These are phyloP conservation scores for Neogale vison DNA, from an alignment of 2,113 vertebrate genomes.

Conservation along the genomic window DNA sequence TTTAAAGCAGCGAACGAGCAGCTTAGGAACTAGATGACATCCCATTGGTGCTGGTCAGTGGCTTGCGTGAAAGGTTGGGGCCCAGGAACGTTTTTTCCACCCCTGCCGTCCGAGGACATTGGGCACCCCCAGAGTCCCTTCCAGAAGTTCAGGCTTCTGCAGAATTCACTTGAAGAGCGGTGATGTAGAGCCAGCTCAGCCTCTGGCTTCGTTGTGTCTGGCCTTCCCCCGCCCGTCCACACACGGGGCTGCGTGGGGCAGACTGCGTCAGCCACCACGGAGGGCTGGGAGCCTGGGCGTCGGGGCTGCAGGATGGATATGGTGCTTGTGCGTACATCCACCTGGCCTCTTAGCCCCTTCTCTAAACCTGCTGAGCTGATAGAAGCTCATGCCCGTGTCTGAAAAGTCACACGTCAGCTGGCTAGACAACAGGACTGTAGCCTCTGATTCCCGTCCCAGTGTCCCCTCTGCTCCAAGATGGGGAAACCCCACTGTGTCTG, in stretches of 20 bases:
- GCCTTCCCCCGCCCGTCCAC: neutral
- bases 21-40: neutral
- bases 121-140: neutral
- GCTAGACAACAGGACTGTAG: neutral
- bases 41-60: neutral
- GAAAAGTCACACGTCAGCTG: neutral
- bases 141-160: neutral
- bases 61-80: neutral
- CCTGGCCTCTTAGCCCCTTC: neutral
- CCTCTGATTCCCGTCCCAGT: neutral
- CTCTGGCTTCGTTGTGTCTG: neutral
- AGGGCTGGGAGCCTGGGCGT: neutral
- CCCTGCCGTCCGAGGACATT: neutral
- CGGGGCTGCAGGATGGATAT: neutral
- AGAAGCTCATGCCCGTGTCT: neutral
- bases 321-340: fast-evolving
- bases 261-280: neutral
- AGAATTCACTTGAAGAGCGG: neutral
- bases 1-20: neutral
- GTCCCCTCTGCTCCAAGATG: neutral
- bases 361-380: neutral
- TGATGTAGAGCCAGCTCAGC: neutral
- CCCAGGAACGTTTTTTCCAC: neutral
- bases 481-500: neutral
- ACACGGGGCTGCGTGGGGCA: neutral